A percentile compares a stretch with the other conserved stretches of the same genome.
Evolutionary conservation across 1,140 invertebrate species (phyloP).

Genomic region (Thaumatotibia leucotreta): DNA sequence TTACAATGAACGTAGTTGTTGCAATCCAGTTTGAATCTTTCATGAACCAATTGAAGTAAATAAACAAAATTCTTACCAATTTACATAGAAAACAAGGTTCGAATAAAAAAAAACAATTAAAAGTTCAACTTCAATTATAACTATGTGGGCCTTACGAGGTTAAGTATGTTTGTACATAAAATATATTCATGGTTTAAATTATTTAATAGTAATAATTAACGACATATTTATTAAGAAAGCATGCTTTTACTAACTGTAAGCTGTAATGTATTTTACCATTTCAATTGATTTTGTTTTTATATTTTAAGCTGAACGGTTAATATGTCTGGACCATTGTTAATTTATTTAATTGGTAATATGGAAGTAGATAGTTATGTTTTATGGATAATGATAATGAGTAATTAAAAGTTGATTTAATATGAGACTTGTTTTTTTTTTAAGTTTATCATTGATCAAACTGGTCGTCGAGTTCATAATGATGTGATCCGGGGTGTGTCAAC

Average conservation of each 20-base stretch:
- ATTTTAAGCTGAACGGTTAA: neutral
- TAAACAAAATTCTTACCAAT: too few relatives aligned
- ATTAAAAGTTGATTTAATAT: neutral
- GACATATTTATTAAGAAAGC: neutral
- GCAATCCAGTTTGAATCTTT: too few relatives aligned
- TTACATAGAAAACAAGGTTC: too few relatives aligned
- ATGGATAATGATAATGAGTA: neutral
- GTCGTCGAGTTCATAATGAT: too few relatives aligned
- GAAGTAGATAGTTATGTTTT: neutral
- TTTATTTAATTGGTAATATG: slow-evolving; percentile 6
- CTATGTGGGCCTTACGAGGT: too few relatives aligned
- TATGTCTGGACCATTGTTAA: neutral
- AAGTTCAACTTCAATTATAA: too few relatives aligned
- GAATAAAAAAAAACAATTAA: too few relatives aligned
- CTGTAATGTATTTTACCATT: neutral
- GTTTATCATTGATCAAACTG: too few relatives aligned
- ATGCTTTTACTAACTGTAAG: slow-evolving; percentile 7
- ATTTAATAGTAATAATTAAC: neutral
- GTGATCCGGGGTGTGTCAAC: too few relatives aligned
- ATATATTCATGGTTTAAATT: neutral
- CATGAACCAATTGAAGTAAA: too few relatives aligned
- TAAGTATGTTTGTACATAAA: neutral
- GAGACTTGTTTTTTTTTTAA: neutral
- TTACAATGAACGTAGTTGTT: too few relatives aligned
- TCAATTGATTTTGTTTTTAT: neutral